Percentiles rank a stretch among this genome's conserved stretches.
phyloP scores from a whole-genome alignment of 2,113 vertebrate genomes.

The Camarhynchus parvulus region DNA sequence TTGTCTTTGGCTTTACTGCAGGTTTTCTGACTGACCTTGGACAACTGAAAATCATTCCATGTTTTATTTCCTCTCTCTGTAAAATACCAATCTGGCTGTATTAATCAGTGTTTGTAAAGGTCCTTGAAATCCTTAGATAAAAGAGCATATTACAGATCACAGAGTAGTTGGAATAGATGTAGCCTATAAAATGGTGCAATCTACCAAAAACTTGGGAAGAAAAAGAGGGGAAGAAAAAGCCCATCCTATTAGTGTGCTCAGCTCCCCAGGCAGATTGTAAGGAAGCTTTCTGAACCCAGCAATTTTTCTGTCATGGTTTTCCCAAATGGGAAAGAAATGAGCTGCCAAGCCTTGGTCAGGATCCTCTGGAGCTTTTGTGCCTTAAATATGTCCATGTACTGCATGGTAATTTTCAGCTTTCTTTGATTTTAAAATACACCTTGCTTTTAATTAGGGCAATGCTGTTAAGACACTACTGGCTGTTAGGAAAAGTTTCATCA shows the following conservation, averaged over 20 bases:
- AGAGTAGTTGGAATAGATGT: background rate
- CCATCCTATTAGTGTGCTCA: background rate
- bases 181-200: conserved; percentile 1
- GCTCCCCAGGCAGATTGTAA: background rate
- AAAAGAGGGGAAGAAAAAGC: background rate
- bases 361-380: background rate
- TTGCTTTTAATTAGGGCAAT: background rate
- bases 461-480: background rate
- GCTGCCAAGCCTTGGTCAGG: background rate
- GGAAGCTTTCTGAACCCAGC: background rate
- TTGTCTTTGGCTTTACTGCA: conserved; percentile 33
- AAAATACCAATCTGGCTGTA: background rate
- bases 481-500: background rate
- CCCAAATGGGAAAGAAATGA: background rate
- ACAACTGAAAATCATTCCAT: conserved; percentile 3
- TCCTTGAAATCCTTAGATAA: conserved; percentile 23
- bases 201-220: background rate
- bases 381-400: background rate
- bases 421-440: background rate
- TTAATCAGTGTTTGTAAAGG: conserved; percentile 54
- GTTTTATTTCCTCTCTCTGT: conserved; percentile 35
- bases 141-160: background rate
- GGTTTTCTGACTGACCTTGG: conserved; percentile 54
- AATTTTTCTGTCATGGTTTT: background rate
- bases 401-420: background rate